Conservation (phyloP, 1,140 invertebrate species). For the Euwallacea fornicatus region DNA sequence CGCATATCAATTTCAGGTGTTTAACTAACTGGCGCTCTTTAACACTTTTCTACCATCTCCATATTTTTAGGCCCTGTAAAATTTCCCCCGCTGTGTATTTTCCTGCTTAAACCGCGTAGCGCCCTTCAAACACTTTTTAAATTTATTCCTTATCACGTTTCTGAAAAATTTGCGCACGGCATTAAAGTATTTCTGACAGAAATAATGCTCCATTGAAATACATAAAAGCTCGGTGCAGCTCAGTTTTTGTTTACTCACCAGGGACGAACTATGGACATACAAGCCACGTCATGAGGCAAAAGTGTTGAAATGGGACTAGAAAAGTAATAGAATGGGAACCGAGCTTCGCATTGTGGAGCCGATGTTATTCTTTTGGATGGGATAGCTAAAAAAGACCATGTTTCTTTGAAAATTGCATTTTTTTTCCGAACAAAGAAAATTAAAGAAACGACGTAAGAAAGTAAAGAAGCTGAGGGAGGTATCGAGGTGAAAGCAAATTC, state of each 20-base stretch:
- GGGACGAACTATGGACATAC: neutral
- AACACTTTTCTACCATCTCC: neutral
- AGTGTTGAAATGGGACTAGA: neutral
- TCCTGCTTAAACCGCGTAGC: constrained; percentile 3
- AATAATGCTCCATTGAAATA: neutral
- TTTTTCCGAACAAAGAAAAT: no score
- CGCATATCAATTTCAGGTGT: neutral
- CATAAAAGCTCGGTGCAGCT: neutral
- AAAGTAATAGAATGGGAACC: neutral
- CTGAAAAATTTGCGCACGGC: neutral
- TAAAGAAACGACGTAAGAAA: no score
- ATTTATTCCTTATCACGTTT: constrained; percentile 10
- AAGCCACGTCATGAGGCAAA: neutral
- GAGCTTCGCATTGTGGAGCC: neutral
- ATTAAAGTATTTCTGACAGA: constrained; percentile 7
- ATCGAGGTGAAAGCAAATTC: no score
- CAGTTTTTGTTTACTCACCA: neutral
- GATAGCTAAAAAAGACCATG: no score
- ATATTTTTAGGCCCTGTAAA: constrained; percentile 5
- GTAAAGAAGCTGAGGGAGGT: no score
- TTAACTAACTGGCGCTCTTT: neutral
- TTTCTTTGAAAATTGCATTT: no score
- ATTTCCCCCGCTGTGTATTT: constrained; percentile 1
- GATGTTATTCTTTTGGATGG: neutral
- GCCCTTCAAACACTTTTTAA: constrained; percentile 3